phyloP scores from a whole-genome alignment of 2,797 vertebrate genomes.

The Cirrhinus mrigala region DNA sequence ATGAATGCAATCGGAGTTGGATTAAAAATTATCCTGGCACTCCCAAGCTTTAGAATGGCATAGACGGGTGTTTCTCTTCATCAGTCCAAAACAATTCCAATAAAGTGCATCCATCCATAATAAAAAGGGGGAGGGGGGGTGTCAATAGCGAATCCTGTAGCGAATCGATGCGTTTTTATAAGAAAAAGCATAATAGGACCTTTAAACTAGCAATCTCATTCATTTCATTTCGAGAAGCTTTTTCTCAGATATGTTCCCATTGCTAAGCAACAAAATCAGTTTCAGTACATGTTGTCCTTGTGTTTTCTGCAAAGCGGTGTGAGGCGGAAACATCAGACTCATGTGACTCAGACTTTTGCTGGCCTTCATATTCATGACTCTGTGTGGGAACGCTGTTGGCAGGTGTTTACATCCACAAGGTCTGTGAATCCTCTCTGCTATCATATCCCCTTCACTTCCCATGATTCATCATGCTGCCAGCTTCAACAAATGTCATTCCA shows the following conservation, averaged over 20 bases:
- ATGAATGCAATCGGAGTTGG: too few species aligned
- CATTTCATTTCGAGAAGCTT: neutral
- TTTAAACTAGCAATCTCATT: neutral
- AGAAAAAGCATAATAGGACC: too few species aligned
- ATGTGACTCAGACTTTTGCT: constrained; percentile 43
- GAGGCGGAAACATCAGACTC: constrained; percentile 30
- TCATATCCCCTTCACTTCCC: constrained; percentile 24
- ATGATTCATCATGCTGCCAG: constrained; percentile 39
- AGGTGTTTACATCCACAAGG: constrained; percentile 28
- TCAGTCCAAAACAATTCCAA: too few species aligned
- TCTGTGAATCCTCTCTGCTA: constrained; percentile 20
- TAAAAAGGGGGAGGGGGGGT: too few species aligned
- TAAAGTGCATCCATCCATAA: too few species aligned
- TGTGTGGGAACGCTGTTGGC: constrained; percentile 45
- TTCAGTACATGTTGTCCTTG: neutral
- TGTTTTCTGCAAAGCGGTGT: constrained; percentile 36
- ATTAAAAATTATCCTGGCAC: too few species aligned
- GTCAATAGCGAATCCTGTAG: too few species aligned
- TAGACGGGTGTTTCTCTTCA: too few species aligned
- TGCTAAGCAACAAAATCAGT: constrained; percentile 45
- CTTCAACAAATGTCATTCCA: neutral
- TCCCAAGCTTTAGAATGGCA: too few species aligned
- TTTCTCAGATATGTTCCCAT: neutral
- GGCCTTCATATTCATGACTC: constrained; percentile 35
- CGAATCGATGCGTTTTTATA: too few species aligned